These are phyloP conservation scores for Nemurella pictetii DNA, from an alignment of 2,888 invertebrate genomes.

Conservation along the genomic window DNA sequence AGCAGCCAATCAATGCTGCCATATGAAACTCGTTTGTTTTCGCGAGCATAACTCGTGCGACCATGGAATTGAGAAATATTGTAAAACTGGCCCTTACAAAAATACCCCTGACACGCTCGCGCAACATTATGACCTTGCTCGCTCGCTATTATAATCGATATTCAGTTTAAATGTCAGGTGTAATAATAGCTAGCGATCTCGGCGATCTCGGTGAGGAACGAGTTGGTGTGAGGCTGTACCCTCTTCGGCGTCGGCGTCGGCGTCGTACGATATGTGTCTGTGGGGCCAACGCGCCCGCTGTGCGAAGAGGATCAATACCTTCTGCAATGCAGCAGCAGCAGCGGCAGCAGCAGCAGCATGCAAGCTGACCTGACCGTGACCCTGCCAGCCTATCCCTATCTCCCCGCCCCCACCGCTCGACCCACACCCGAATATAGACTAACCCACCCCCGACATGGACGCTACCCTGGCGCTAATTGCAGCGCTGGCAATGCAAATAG, in stretches of 20 bases:
- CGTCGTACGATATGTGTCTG: constrained; percentile 1
- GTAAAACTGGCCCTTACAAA: too few relatives aligned
- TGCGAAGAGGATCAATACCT: constrained; percentile 33
- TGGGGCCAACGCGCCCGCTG: neutral
- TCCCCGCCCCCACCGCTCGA: neutral
- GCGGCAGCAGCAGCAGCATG: neutral
- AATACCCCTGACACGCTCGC: neutral
- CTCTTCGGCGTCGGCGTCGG: neutral
- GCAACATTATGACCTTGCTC: neutral
- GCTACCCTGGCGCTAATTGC: neutral
- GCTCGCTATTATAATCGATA: neutral
- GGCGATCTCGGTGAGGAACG: neutral
- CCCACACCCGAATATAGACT: neutral
- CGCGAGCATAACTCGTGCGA: too few relatives aligned
- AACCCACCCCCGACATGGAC: neutral
- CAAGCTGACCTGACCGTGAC: constrained; percentile 26
- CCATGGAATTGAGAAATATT: too few relatives aligned
- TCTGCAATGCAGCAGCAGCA: constrained; percentile 35
- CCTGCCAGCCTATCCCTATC: neutral
- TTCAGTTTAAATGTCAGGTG: neutral
- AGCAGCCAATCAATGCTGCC: too few relatives aligned
- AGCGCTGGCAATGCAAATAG: neutral
- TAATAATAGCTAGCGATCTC: neutral
- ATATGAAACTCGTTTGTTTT: too few relatives aligned
- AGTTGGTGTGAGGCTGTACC: neutral